Percentiles rank a stretch among this genome's conserved stretches.
Evolutionary conservation across 1,140 invertebrate species (phyloP).

Genomic region (Heliconius hewitsoni): DNA sequence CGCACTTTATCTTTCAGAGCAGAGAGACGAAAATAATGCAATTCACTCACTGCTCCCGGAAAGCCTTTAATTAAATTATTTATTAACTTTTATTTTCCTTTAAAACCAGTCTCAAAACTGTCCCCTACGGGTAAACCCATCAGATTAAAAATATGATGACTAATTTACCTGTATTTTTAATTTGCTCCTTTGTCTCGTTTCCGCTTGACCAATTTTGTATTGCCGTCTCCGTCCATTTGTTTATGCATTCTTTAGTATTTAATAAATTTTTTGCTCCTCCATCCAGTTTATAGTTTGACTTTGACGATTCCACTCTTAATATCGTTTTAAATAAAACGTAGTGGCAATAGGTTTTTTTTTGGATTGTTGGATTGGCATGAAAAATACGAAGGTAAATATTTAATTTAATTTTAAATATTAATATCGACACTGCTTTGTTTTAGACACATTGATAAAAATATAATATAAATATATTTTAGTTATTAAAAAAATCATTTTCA

Average conservation of each 20-base stretch:
- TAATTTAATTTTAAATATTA: background rate
- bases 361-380: background rate
- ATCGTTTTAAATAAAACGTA: background rate
- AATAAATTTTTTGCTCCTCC: constrained; percentile 19
- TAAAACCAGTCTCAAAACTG: constrained; percentile 26
- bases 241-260: constrained; percentile 28
- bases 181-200: background rate
- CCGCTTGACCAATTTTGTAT: background rate
- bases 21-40: background rate
- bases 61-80: background rate
- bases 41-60: no score
- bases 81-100: constrained; percentile 14
- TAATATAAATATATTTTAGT: no score
- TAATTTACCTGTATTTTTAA: constrained; percentile 37
- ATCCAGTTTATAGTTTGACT: constrained; percentile 25
- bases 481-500: no score
- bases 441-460: no score
- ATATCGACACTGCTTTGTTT: no score
- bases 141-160: constrained; percentile 19
- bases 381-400: background rate
- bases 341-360: background rate
- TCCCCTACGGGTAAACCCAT: constrained; percentile 31
- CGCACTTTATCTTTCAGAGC: background rate
- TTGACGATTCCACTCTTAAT: background rate
- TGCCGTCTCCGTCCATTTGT: constrained; percentile 24